A percentile compares a stretch with the other conserved stretches of the same genome.
Conservation (phyloP, 92 coral and sea anemone genomes). For the Zoanthus gigantus region DNA sequence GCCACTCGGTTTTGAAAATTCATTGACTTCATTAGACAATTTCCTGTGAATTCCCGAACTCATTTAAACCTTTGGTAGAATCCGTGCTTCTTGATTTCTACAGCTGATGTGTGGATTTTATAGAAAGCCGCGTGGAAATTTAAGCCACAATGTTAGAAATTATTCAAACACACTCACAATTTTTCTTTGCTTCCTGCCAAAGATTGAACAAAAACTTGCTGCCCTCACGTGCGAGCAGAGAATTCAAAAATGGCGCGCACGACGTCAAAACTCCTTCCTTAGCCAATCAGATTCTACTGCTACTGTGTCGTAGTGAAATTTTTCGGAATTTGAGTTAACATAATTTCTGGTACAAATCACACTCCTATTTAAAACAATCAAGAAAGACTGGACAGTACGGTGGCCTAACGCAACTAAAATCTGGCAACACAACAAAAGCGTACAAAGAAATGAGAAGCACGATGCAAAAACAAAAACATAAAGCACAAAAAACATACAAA, state of each 20-base stretch:
- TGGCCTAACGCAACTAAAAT: too few species aligned
- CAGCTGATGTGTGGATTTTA: constrained; percentile 31
- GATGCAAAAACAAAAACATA: too few species aligned
- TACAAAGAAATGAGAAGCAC: too few species aligned
- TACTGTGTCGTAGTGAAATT: constrained; percentile 21
- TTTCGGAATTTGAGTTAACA: not conserved
- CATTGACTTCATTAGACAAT: constrained; percentile 7
- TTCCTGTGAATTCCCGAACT: constrained; percentile 21
- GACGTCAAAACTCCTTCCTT: constrained; percentile 38
- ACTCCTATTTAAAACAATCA: too few species aligned
- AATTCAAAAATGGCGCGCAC: constrained; percentile 75
- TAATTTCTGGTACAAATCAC: too few species aligned
- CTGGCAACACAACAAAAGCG: too few species aligned
- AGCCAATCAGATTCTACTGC: constrained; percentile 40
- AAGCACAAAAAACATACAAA: too few species aligned
- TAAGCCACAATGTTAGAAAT: constrained; percentile 16
- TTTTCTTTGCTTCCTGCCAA: constrained; percentile 25
- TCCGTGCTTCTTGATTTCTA: not conserved
- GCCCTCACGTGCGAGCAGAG: constrained; percentile 60
- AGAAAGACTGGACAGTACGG: too few species aligned
- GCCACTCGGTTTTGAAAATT: constrained; percentile 24
- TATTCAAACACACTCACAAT: constrained; percentile 33
- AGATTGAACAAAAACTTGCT: constrained; percentile 6
- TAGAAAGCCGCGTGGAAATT: constrained; percentile 31
- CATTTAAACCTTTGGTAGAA: constrained; percentile 17